Evolutionary conservation across 30 jellyfish, hydroid and myxozoan genomes (phyloP), one percentile per base, ranked within the genome.

Genomic region (Pelagia noctiluca): DNA sequence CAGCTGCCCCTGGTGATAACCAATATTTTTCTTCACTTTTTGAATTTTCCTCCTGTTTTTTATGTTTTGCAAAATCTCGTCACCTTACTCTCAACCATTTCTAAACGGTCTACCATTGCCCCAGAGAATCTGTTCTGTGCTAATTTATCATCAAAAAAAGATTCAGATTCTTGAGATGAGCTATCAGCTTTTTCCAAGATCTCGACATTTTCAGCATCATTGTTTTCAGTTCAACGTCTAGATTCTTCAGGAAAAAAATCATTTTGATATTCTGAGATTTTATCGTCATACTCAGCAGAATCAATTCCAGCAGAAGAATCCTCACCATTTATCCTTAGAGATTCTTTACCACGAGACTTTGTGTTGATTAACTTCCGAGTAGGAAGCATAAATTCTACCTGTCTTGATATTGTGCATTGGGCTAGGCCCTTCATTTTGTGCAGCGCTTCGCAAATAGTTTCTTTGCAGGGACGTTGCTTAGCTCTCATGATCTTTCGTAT

Each of bases 351-450:
- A 53, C 68, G 34, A 71, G 42, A 23, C 71, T 71, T 38, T 42
- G 84, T 26, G 53, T 42, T 50, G 34, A 37, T 7, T 34, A 37
- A 4, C 50, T 38, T 38, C 71, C 71, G 70, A 23, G 63, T 13
- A 71, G 42, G 70, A 1, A 71, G 52, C 84, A 71, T 71, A 63
- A 21, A 31, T 31, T 71, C 67, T 71, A 71, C 23, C 34, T 21
- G 63, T 19, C 3, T 71, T 16, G 63, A 31, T 21, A 47, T 46
- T 35, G 63, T 71, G 84, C 49, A 11, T 71, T 31, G 50, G 49
- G 70, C 25, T 71, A 71, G 84, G 84, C 84, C 84, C 84, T 71
- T 71, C 48, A 38, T 63, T 71, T 71, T 71, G 84, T 46, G 84
- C 26, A 71, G 49, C 84, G 70, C 84, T 37, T 37, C 48, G 84